Conservation (phyloP, 2,888 invertebrate species). For the Lithophane ornitopus region DNA sequence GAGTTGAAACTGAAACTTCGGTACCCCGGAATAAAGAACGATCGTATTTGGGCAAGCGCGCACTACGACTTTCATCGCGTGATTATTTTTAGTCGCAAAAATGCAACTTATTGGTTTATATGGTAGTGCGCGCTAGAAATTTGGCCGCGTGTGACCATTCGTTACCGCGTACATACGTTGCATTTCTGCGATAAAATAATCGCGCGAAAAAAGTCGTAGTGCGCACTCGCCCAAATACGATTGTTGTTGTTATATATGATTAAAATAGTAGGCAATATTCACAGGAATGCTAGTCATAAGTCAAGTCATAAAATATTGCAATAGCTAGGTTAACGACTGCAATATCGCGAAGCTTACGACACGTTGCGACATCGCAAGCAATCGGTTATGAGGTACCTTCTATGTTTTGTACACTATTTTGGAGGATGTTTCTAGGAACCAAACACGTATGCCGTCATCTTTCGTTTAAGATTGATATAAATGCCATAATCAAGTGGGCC, state of each 20-base stretch:
- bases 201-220: no score
- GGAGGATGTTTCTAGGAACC: neutral
- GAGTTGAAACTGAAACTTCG: no score
- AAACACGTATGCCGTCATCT: neutral
- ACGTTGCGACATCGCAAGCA: constrained; percentile 29
- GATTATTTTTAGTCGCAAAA: no score
- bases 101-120: no score
- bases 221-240: no score
- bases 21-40: neutral
- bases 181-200: no score
- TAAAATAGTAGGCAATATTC: constrained; percentile 13
- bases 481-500: neutral
- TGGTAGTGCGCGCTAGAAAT: no score
- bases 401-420: neutral
- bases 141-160: no score
- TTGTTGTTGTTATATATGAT: no score
- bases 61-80: no score
- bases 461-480: neutral
- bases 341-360: constrained; percentile 19
- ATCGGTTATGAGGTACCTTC: constrained; percentile 1
- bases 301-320: constrained; percentile 37
- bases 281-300: neutral
- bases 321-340: constrained; percentile 28
- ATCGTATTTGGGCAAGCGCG: no score
- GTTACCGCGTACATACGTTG: no score